phyloP scores from a whole-genome alignment of 1,140 invertebrate species.

The Patella vulgata region DNA sequence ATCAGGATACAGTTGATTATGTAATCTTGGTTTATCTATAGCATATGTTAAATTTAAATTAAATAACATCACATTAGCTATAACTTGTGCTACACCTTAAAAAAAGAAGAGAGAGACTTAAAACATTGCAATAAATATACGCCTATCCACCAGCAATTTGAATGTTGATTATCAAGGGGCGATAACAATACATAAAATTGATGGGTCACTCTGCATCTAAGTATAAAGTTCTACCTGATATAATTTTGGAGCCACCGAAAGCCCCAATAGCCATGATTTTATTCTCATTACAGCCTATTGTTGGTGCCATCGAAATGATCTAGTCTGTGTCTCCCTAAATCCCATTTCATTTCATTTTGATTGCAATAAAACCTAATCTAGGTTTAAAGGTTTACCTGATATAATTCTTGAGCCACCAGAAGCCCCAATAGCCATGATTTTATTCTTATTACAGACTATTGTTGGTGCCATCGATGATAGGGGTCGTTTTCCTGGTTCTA shows the following conservation, averaged over 20 bases:
- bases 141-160: too few relatives aligned
- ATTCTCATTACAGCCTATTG: slow-evolving; percentile 34
- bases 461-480: slow-evolving; percentile 45
- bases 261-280: slow-evolving; percentile 40
- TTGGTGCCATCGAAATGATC: slow-evolving; percentile 44
- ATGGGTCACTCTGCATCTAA: too few relatives aligned
- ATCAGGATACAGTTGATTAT: slow-evolving; percentile 28
- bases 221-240: slow-evolving; percentile 47
- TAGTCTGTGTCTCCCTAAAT: too few relatives aligned
- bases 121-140: too few relatives aligned
- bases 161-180: too few relatives aligned
- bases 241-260: slow-evolving; percentile 43
- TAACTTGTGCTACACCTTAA: slow-evolving; percentile 31
- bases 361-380: too few relatives aligned
- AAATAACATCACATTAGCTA: slow-evolving; percentile 33
- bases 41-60: slow-evolving; percentile 10
- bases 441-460: slow-evolving; percentile 34
- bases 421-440: slow-evolving; percentile 39
- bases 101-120: too few relatives aligned
- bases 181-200: too few relatives aligned
- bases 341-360: too few relatives aligned
- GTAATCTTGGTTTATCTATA: slow-evolving; percentile 30
- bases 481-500: slow-evolving; percentile 42
- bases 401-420: slow-evolving; percentile 48
- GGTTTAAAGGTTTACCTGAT: slow-evolving; percentile 45